Evolutionary conservation across 2,797 vertebrate species (phyloP), one percentile per base, ranked within the genome.

Genomic region (Sebastes minor): DNA sequence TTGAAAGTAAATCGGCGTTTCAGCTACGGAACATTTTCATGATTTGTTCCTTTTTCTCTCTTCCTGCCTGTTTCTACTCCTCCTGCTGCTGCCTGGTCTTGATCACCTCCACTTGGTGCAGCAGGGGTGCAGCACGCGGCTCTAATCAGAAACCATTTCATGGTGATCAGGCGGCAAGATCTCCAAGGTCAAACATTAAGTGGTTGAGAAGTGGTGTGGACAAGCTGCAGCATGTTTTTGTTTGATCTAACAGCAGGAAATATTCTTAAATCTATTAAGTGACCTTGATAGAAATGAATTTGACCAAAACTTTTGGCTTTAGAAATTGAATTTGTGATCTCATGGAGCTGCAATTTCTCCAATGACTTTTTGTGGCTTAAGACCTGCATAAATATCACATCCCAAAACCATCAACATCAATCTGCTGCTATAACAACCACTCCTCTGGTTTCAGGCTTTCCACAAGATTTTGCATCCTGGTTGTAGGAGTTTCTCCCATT

Each of bases 101-200:
- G 60, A 82, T 76, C 46, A 57, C 28, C 38, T 64, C 60, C 53
- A 59, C 71, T 76, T 13, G n/a, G 72, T 55, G 42, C 32, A 63
- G 70, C 65, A 71, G 42, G 42, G 42, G 42, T 46, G 16, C 42
- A 46, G 42, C 46, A 72, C 59, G 49, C 18, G 7, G 20, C 27
- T 76, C 38, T 73, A 66, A 86, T 86, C 68, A 81, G 56, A 80
- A 73, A 28, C 18, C 22, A 55, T 77, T 69, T 65, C 38, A 73
- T 35, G n/a, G 33, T 30, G 49, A 46, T 76, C 46, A 8, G 20
- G 22, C 18, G 2, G 46, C 33, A n/a, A 23, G 60, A 52, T 25
- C 32, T 20, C 62, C 56, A 75, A 76, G 28, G 60, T 80, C 76
- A 66, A 74, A 42, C 16, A 73, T 66, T 9, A 46, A 61, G 25